These are phyloP conservation scores for Dasysyrphus albostriatus DNA, from an alignment of 2,888 invertebrate species.

Conservation along the genomic window DNA sequence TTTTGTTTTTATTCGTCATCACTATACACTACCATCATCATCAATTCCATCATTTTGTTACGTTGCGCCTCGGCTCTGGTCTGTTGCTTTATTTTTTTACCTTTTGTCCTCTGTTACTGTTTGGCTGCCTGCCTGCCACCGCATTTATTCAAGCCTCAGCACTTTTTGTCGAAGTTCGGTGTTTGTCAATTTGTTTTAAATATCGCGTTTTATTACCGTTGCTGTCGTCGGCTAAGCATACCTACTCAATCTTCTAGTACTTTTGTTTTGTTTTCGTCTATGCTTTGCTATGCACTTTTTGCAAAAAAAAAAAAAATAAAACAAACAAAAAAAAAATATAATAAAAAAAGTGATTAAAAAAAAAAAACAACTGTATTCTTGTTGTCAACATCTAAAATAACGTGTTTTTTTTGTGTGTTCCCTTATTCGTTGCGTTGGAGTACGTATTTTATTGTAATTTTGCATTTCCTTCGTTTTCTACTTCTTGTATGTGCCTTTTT, in stretches of 20 bases:
- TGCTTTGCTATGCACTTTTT: conserved; percentile 37
- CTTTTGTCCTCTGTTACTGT: conserved; percentile 69
- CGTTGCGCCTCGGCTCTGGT: conserved; percentile 61
- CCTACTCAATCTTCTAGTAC: conserved; percentile 26
- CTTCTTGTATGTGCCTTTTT: conserved; percentile 1
- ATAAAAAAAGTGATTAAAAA: conserved; percentile 28
- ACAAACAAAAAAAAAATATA: background rate
- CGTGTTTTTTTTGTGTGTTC: conserved; percentile 22
- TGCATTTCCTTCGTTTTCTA: conserved; percentile 13
- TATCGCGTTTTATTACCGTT: conserved; percentile 60
- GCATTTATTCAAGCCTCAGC: conserved; percentile 66
- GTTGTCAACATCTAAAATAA: conserved; percentile 13
- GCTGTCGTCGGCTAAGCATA: conserved; percentile 44
- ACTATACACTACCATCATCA: conserved; percentile 54
- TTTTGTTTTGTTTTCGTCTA: conserved; percentile 30
- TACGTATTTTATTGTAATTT: conserved; percentile 54
- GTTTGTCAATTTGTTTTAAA: conserved; percentile 72
- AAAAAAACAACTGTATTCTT: conserved; percentile 11
- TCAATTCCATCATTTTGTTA: conserved; percentile 63
- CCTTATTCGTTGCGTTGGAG: conserved; percentile 36
- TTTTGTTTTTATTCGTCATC: conserved; percentile 57
- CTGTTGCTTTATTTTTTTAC: conserved; percentile 68
- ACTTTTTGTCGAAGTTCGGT: conserved; percentile 56
- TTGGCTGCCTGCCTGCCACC: conserved; percentile 50
- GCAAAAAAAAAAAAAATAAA: conserved; percentile 8